Conservation (phyloP, 2,888 invertebrate species). For the Poecilus cupreus region DNA sequence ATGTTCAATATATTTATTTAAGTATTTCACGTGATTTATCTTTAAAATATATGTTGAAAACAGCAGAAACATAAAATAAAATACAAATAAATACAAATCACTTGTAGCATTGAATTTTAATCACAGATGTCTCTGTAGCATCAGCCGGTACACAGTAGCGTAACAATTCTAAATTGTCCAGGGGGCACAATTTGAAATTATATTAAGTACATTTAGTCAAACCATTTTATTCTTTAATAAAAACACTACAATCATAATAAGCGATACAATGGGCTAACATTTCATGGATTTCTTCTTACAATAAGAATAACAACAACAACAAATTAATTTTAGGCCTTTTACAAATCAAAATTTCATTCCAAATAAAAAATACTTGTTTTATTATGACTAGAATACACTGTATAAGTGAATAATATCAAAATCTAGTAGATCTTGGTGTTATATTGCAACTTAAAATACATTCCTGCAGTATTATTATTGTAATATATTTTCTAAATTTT, state of each 20-base stretch:
- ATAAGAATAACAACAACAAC: constrained; percentile 48
- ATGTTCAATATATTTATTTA: not conserved
- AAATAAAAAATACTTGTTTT: constrained; percentile 26
- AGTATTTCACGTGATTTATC: too few relatives aligned
- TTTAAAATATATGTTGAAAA: not conserved
- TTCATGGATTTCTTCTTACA: too few relatives aligned
- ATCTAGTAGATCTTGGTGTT: constrained; percentile 20
- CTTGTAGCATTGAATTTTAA: not conserved
- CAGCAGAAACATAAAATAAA: not conserved
- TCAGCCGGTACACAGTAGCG: not conserved
- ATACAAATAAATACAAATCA: not conserved
- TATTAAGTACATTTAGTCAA: constrained; percentile 27
- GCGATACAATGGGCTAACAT: constrained; percentile 49
- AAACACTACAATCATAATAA: constrained; percentile 59
- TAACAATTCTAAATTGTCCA: not conserved
- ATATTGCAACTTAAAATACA: constrained; percentile 21
- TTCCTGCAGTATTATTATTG: not conserved
- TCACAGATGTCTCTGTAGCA: not conserved
- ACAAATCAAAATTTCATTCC: constrained; percentile 27
- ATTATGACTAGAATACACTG: constrained; percentile 54
- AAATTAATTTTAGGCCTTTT: constrained; percentile 47
- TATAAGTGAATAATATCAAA: not conserved
- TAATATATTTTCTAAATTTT: constrained; percentile 10
- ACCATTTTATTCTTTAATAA: constrained; percentile 58
- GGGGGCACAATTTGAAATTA: not conserved